Evolutionary conservation across 2,797 vertebrate species (phyloP), one percentile per base, ranked within the genome.

Genomic region (Limnodromus scolopaceus): DNA sequence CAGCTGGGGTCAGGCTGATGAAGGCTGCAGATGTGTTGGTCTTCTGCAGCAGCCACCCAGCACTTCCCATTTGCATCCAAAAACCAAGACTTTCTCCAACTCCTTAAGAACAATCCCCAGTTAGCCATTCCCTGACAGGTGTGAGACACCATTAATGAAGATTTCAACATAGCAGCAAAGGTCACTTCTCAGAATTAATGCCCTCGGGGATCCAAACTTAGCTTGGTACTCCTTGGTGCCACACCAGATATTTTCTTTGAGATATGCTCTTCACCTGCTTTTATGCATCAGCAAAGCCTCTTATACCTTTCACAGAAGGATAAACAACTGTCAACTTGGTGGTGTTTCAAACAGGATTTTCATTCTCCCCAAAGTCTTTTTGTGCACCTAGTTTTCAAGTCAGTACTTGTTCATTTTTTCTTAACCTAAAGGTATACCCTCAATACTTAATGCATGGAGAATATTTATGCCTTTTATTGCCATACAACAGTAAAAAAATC

Each of bases 1-100:
- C 13, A 32, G 54, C 19, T 0, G 0, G 4, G 45, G 38, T 30
- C 2, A 2, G 28, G 32, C 20, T 20, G 28, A 51, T 1, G 15
- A 64, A 32, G 80, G 43, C 39, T 51, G 49, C 39, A 72, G 64
- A 38, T 20, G 43, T 7, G 41, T 4, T 0, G 2, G 39, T 11
- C 19, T 66, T 51, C 58, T 32, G 58, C 34, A 23, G 65, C 65
- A 79, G 76, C 41, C 22, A 6, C 55, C n/a, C 1, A 4, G 61
- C 4, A 5, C 54, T 75, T 79, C 49, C 5, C 2, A 46, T 32
- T 30, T 72, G 48, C 70, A 81, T 53, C 46, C 0, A 1, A 45
- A 61, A 82, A 41, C 18, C 64, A 32, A 45, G 58, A 28, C 39
- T 48, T 64, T 9, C 16, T 46, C 64, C 45, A 34, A 0, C 36